Base-by-base conservation (phyloP, 2,113 vertebrate species). In the Thunnus thynnus region DNA sequence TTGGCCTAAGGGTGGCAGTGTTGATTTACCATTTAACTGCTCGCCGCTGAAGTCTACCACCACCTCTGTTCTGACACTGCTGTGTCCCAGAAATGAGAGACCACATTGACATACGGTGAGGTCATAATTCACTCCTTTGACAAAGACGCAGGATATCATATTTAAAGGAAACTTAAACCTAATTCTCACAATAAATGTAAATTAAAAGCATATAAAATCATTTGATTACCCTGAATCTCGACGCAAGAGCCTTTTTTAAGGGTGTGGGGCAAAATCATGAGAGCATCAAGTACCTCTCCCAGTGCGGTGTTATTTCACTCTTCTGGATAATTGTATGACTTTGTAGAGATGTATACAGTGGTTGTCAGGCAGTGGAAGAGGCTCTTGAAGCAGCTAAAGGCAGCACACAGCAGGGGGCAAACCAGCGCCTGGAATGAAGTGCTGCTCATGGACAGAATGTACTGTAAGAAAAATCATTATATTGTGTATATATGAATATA, bases 1-100 rank as follows among this genome's bases (percentile, higher is more conserved):
- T 85, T 63, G 71, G 71, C 93, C 95, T 91, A 92, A 88, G 70
- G 95, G 93, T 94, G 95, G 95, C 95, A 93, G 92, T 94, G 91
- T 95, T 95, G 94, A 58, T 91, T 94, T 58, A 91, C 77, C 70
- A 62, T 89, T 85, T 30, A 30, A 60, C 79, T 72, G 13, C 55
- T 71, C 60, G 1, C 47, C 41, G 22, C 52, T 61, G 55, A 44
- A 12, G 18, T 46, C 9, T 25, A 22, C 13, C 25, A 17, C 13
- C 22, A 30, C 27, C 48, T 64, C 12, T 0, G 9, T 8, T 64
- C 65, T 30, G 17, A 58, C 41, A 5, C 47, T 50, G 58, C 63
- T 81, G 20, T 5, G 8, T n/a, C 32, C 12, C 22, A 50, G 47
- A 63, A 83, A 66, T 76, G 46, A 81, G 51, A 72, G 72, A 66